phyloP scores from a whole-genome alignment of 2,113 vertebrate species.

The Phylloscopus whistleri region DNA sequence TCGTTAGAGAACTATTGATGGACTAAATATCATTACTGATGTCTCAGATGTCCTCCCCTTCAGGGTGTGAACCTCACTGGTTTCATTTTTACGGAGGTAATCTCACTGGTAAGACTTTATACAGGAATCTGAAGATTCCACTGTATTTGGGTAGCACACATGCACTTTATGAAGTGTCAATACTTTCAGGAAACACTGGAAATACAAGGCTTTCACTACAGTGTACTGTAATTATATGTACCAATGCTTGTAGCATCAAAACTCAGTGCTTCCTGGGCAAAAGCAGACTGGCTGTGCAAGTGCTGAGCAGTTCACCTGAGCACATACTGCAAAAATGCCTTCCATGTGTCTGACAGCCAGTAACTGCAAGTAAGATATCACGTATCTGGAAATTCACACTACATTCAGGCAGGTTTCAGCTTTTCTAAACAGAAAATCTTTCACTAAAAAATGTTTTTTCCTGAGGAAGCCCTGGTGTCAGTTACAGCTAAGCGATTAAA shows the following conservation, averaged over 20 bases:
- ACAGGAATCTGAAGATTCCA: background rate
- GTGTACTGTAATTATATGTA: fast-evolving
- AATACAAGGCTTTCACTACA: background rate
- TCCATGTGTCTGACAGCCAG: background rate
- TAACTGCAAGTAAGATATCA: background rate
- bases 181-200: background rate
- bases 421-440: background rate
- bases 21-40: background rate
- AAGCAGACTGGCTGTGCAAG: background rate
- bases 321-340: background rate
- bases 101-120: background rate
- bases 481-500: background rate
- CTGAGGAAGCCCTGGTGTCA: background rate
- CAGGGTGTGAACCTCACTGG: background rate
- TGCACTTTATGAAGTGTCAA: background rate
- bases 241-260: background rate
- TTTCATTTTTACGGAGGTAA: background rate
- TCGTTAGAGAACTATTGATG: background rate
- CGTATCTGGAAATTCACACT: background rate
- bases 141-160: background rate
- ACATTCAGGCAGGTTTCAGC: background rate
- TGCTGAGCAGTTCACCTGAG: background rate
- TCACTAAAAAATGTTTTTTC: background rate
- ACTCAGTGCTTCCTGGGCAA: background rate
- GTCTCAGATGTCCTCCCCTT: background rate